Base-by-base conservation (phyloP, 2,797 vertebrate species). In the Coilia nasus region DNA sequence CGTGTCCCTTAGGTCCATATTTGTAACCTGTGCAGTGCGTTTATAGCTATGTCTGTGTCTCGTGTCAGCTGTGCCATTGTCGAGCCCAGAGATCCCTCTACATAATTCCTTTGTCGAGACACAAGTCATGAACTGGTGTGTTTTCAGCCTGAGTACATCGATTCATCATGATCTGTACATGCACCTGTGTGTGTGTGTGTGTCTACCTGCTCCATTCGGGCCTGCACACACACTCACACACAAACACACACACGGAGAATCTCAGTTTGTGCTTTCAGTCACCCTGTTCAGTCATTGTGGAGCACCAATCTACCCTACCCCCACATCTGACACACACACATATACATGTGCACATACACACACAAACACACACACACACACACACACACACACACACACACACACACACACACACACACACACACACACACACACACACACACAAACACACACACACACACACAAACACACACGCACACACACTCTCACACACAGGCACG, bases 271-370 rank as follows among this genome's bases (percentile, higher is more conserved):
- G 28, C 64, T 31, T 75, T 14, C 31, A 75, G 67, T 35, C 28
- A 35, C 88, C 90, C 89, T 90, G 90, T 91, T 87, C 83, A 17
- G 83, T 83, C 62, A 87, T 86, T 85, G 78, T 85, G 50, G 87
- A 88, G 88, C 86, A 85, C 86, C n/a, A 47, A 87, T 86, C 84
- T 83, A 75, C 81, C 86, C 15, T 67, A 82, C 82, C 71, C 25
- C 75, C 64, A 14, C 28, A 25, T 35, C 14, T 5, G 10, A 17
- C 64, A 71, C 28, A 71, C 64, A 35, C 64, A 71, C 12, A 19
- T 12, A 57, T 19, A 17, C 12, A 57, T 12, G 17, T n/a, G 25
- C 62, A 67, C 23, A 62, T 21, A 62, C 59, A 62, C 59, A 50
- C 47, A 54, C 23, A 54, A 64, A 81, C 82, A 57, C 21, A 57